Percentiles rank a stretch among this genome's conserved stretches.
phyloP scores from a whole-genome alignment of 2,888 invertebrate species.

The Acanthosoma haemorrhoidale region DNA sequence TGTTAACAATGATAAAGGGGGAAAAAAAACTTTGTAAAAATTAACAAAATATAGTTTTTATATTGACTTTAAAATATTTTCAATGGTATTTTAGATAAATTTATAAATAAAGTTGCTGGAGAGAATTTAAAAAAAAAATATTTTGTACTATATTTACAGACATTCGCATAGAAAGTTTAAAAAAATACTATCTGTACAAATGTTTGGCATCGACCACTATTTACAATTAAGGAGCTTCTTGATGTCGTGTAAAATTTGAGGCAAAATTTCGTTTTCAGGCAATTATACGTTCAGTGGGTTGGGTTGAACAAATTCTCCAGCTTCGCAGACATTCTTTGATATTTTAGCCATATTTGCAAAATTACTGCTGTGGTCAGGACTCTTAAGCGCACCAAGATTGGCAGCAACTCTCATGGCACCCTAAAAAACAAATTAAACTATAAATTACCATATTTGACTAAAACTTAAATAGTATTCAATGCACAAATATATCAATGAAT shows the following conservation, averaged over 20 bases:
- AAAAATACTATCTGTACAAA: not conserved
- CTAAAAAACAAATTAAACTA: slow-evolving; percentile 50
- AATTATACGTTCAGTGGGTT: slow-evolving; percentile 54
- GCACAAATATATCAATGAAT: too few species aligned
- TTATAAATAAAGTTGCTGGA: not conserved
- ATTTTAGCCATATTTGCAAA: slow-evolving; percentile 61
- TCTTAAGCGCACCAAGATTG: slow-evolving; percentile 58
- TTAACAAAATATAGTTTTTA: not conserved
- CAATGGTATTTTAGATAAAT: too few species aligned
- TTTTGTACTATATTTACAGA: slow-evolving; percentile 12
- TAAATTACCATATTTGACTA: too few species aligned
- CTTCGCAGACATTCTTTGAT: slow-evolving; percentile 61
- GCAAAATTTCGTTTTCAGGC: not conserved
- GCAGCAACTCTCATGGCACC: slow-evolving; percentile 60
- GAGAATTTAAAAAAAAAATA: not conserved
- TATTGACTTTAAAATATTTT: not conserved
- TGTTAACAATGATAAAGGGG: too few species aligned
- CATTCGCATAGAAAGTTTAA: not conserved
- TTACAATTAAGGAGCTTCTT: not conserved
- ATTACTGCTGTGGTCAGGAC: slow-evolving; percentile 54
- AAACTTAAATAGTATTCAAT: too few species aligned
- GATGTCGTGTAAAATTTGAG: not conserved
- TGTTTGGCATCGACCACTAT: not conserved
- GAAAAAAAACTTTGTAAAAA: not conserved
- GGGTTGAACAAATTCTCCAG: slow-evolving; percentile 58